Evolutionary conservation across 2,113 vertebrate species (phyloP), one percentile per base, ranked within the genome.

Genomic region (Stegastes partitus): DNA sequence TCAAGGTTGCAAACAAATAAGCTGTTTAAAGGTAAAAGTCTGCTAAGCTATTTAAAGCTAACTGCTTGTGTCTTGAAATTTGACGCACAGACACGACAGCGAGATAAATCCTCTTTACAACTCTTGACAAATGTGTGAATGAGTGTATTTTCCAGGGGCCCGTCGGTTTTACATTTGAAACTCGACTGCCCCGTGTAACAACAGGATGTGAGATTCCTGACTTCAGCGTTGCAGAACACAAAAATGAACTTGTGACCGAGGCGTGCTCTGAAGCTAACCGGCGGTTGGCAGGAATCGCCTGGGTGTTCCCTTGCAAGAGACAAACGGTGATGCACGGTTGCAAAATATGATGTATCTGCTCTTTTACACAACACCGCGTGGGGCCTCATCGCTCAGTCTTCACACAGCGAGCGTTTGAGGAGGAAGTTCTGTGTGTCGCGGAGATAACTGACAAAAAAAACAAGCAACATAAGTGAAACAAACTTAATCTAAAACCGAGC

Each of bases 191-290:
- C 15, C 26, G 7, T 34, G 34, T 59, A 72, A 70, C 49, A 84
- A 84, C 84, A 91, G 85, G 86, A 92, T 84, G 79, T 74, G 67
- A 61, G 44, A 58, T 58, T 77, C 57, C 74, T 68, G 56, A 72
- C 65, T 50, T 74, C 59, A 81, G 78, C 54, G 21, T 0, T 45
- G 59, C 76, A 47, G 21, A 23, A n/a, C 12, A 26, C 19, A 69
- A 61, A n/a, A 39, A 34, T n/a, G 49, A 77, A 61, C 28, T 9
- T 18, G 50, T 77, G 68, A 57, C 31, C 0, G 10, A 37, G 25
- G 45, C 5, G 0, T 11, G 34, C 53, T 21, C 2, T 58, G 74
- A 31, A 67, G 59, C 39, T 3, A 56, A 26, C 1, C 42, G 50
- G 39, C 49, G 5, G 68, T 22, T 62, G 31, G 74, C 49, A 65